Evolutionary conservation across 2,888 invertebrate species (phyloP), one percentile per base, ranked within the genome.

Genomic region (Deilephila elpenor): DNA sequence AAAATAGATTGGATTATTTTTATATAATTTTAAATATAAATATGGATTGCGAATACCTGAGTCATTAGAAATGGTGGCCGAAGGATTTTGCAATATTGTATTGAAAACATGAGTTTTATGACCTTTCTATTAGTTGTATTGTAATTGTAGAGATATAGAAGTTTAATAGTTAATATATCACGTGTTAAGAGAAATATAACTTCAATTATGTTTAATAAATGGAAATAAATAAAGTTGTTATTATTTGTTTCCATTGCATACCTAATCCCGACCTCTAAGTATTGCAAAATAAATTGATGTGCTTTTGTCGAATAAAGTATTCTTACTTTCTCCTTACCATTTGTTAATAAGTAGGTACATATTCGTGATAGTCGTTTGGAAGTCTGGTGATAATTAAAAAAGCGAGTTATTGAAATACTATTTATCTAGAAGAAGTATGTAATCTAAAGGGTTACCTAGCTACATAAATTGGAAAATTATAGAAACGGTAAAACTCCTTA

Each of bases 131-230:
- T 59, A 59, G 34, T 34, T 72, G 17, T 29, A 64, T 19, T 37
- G 19, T 60, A 29, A 44, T 67, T 72, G 25, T 61, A 72, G 53
- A 19, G 56, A 11, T 64, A 37, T 53, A 56, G 56, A 56, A 62
- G 44, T 72, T 44, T 72, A 44, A 51, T 72, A 51, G 51, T 67
- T 71, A 74, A 67, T 67, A 71, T 71, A 71, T 71, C n/a, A 71
- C 32, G 25, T 74, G 71, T 71, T 74, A 71, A 74, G 59, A 67
- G 59, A 73, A 44, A 51, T 71, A 44, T 71, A 74, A 67, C 59
- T 71, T 71, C 51, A 72, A 56, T 72, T 62, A 62, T 62, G 61
- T 72, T 53, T 56, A 60, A 44, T 71, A 64, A 74, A 71, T 74
- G 71, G 71, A 59, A 37, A 32, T 5, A n/a, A 44, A 32, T 56